These are phyloP conservation scores for Cheilosia soror DNA, from an alignment of 2,888 invertebrate species.

Conservation along the genomic window DNA sequence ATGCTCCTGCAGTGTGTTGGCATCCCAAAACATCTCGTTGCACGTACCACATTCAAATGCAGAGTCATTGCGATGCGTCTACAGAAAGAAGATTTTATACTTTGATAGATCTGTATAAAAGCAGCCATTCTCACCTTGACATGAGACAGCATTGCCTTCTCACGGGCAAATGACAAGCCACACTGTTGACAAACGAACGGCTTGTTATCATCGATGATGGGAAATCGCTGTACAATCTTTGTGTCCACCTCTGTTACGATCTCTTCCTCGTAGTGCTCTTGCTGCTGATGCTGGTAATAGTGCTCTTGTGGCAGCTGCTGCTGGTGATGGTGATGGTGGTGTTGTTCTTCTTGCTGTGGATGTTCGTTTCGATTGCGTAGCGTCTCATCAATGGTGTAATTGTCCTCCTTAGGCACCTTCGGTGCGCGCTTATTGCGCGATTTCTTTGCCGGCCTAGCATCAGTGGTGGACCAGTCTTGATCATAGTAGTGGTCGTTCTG, in stretches of 20 bases:
- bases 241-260: slow-evolving; percentile 43
- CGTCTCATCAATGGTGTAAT: slow-evolving; percentile 79
- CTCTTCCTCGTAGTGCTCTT: slow-evolving; percentile 48
- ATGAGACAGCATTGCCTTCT: slow-evolving; percentile 92
- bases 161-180: slow-evolving; percentile 91
- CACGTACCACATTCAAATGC: slow-evolving; percentile 92
- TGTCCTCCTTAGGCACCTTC: slow-evolving; percentile 79
- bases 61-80: slow-evolving; percentile 92
- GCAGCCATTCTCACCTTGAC: slow-evolving; percentile 84
- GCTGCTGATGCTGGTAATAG: slow-evolving; percentile 28
- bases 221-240: slow-evolving; percentile 82
- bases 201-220: slow-evolving; percentile 88
- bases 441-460: slow-evolving; percentile 73
- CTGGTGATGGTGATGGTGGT: too few relatives aligned
- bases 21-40: slow-evolving; percentile 92
- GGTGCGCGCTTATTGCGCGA: slow-evolving; percentile 70
- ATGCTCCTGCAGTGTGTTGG: slow-evolving; percentile 86
- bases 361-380: slow-evolving; percentile 45
- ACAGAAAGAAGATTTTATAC: slow-evolving; percentile 3
- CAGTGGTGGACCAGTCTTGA: slow-evolving; percentile 79
- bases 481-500: slow-evolving; percentile 81
- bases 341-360: not conserved
- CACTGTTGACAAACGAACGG: slow-evolving; percentile 93
- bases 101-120: not conserved
- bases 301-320: slow-evolving; percentile 1